Percentiles rank a stretch among this genome's conserved stretches.
Conservation (phyloP, 2,888 invertebrate species). For the Toxonevra muliebris region DNA sequence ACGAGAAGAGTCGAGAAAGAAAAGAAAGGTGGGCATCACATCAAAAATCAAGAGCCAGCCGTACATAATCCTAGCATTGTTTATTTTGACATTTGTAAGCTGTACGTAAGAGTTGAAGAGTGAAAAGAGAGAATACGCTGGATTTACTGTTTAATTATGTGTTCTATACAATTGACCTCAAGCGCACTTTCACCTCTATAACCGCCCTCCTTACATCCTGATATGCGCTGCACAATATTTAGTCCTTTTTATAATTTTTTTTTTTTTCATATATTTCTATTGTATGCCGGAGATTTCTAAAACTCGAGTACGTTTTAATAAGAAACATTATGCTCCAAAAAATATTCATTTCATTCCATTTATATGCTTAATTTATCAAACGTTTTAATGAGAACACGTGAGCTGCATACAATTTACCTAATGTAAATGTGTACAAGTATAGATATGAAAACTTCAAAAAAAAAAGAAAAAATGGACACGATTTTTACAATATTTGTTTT, state of each 20-base stretch:
- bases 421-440: background rate
- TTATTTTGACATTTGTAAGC: constrained; percentile 12
- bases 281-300: too few species aligned
- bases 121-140: background rate
- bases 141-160: background rate
- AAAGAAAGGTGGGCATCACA: background rate
- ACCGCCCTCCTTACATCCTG: background rate
- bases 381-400: constrained; percentile 31
- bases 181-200: too few species aligned
- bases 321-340: too few species aligned
- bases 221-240: too few species aligned
- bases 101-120: background rate
- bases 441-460: background rate
- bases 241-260: too few species aligned
- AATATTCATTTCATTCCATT: constrained; percentile 8
- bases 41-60: constrained; percentile 28
- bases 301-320: too few species aligned
- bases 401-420: constrained; percentile 7
- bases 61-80: constrained; percentile 29
- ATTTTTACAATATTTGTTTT: too few species aligned
- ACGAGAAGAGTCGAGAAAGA: background rate
- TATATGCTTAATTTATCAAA: constrained; percentile 33
- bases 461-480: constrained; percentile 2
- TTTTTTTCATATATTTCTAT: too few species aligned
- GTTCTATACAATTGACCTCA: too few species aligned